These are phyloP conservation scores for Synergus laeviventris DNA, from an alignment of 2,888 invertebrate species.

Conservation along the genomic window DNA sequence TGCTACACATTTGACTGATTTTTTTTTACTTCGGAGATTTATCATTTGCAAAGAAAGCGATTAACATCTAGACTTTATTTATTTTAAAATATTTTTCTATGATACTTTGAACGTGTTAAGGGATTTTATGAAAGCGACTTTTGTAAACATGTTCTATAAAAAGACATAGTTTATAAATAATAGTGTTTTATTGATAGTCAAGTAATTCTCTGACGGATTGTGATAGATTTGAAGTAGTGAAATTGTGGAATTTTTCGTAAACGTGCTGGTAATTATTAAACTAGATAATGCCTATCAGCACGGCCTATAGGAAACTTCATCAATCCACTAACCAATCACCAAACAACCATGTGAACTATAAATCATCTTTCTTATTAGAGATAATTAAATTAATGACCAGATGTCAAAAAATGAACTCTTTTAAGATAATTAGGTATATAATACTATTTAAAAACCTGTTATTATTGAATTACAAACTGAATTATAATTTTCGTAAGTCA, in stretches of 20 bases:
- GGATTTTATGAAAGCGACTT: background rate
- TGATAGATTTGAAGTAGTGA: background rate
- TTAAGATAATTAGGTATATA: too few relatives aligned
- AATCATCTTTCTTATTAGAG: too few relatives aligned
- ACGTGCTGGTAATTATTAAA: background rate
- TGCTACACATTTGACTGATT: background rate
- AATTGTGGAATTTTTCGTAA: background rate
- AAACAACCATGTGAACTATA: background rate
- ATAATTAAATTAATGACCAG: too few relatives aligned
- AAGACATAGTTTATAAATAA: background rate
- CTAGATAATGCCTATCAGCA: background rate
- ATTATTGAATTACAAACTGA: too few relatives aligned
- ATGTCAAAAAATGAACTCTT: too few relatives aligned
- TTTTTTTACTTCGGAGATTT: background rate
- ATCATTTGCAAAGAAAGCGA: background rate
- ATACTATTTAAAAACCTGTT: too few relatives aligned
- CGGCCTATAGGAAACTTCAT: background rate
- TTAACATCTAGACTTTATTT: background rate
- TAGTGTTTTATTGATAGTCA: background rate
- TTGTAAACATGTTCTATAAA: background rate
- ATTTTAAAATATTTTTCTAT: background rate
- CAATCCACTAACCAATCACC: background rate
- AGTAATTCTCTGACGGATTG: too few relatives aligned
- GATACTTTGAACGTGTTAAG: background rate
- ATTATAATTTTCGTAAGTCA: too few relatives aligned